Conservation (phyloP, 2,888 invertebrate species). For the Zaprionus obscuricornis region DNA sequence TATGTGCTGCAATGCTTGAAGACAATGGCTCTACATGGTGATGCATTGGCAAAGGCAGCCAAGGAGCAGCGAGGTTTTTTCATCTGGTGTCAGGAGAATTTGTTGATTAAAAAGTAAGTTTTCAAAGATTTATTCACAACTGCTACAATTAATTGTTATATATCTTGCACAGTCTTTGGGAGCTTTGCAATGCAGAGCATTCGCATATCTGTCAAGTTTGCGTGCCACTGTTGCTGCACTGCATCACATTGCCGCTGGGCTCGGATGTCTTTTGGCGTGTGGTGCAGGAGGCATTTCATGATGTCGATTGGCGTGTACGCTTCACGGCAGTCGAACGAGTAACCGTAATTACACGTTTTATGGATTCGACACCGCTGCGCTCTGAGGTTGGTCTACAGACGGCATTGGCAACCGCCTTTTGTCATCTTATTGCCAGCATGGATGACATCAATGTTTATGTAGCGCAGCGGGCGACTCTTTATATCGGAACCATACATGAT, state of each 20-base stretch:
- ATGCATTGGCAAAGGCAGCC: constrained; percentile 93
- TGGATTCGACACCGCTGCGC: constrained; percentile 94
- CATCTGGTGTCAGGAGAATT: constrained; percentile 97
- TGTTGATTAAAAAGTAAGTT: constrained; percentile 94
- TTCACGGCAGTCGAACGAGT: constrained; percentile 98
- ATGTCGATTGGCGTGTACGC: constrained; percentile 93
- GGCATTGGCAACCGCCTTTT: constrained; percentile 97
- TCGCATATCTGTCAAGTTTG: constrained; percentile 97
- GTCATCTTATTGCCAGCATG: constrained; percentile 97
- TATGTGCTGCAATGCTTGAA: constrained; percentile 96
- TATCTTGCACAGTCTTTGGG: constrained; percentile 99
- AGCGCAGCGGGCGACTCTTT: constrained; percentile 95
- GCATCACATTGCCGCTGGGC: constrained; percentile 96
- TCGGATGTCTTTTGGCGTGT: constrained; percentile 98
- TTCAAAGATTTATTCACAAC: background rate
- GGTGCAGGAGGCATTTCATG: constrained; percentile 97
- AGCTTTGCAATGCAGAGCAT: constrained; percentile 94
- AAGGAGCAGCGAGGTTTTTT: constrained; percentile 96
- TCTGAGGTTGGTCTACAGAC: constrained; percentile 94
- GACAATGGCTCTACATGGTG: constrained; percentile 95
- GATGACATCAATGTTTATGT: constrained; percentile 98
- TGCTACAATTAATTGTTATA: background rate
- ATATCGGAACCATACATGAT: constrained; percentile 96
- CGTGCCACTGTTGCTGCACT: constrained; percentile 96
- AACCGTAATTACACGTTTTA: constrained; percentile 95